Conservation (phyloP, 2,888 invertebrate species). For the Pardosa pseudoannulata region DNA sequence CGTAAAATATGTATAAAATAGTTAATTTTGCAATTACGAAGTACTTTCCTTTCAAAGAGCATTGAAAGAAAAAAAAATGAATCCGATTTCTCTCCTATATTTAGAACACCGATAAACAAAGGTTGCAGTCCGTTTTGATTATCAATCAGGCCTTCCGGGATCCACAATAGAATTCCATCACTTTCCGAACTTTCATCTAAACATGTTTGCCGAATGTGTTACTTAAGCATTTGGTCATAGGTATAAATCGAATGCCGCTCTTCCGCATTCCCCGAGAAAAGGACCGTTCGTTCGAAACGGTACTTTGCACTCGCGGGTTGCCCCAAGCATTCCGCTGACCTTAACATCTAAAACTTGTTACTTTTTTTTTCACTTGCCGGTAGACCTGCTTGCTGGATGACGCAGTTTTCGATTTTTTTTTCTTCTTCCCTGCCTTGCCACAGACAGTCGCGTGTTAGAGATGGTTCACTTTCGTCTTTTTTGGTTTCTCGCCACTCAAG, state of each 20-base stretch:
- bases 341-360: constrained; percentile 48
- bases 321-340: constrained; percentile 61
- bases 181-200: not conserved
- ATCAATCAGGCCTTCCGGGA: too few species aligned
- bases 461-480: constrained; percentile 55
- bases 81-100: too few species aligned
- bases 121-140: too few species aligned
- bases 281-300: constrained; percentile 55
- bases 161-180: not conserved
- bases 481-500: not conserved
- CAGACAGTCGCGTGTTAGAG: constrained; percentile 39
- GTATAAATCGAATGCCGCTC: constrained; percentile 10
- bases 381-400: constrained; percentile 25
- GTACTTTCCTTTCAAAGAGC: too few species aligned
- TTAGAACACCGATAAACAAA: too few species aligned
- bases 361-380: constrained; percentile 37
- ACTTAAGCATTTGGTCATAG: constrained; percentile 4
- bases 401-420: too few species aligned
- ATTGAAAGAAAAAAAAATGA: too few species aligned
- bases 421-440: constrained; percentile 43
- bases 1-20: too few species aligned
- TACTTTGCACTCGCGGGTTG: constrained; percentile 53
- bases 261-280: constrained; percentile 61
- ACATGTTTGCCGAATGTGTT: not conserved
- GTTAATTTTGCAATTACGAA: too few species aligned